phyloP scores from a whole-genome alignment of 2,888 invertebrate species.

The Lasius platythorax region DNA sequence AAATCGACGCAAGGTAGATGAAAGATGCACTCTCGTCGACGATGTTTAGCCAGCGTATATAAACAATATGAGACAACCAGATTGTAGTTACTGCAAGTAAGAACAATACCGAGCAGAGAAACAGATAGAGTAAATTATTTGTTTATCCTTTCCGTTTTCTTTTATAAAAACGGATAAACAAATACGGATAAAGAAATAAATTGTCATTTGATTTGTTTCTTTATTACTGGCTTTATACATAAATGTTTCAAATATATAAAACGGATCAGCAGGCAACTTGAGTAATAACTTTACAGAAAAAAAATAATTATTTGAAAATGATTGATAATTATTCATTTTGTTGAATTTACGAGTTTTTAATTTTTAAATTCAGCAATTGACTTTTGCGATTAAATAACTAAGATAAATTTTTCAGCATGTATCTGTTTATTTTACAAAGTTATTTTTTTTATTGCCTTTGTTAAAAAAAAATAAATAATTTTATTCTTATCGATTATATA shows the following conservation, averaged over 20 bases:
- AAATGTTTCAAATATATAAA: neutral
- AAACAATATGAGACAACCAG: neutral
- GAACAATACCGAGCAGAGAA: neutral
- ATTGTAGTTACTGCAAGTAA: neutral
- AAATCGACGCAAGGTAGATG: neutral
- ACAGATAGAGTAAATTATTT: neutral
- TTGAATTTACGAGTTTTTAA: neutral
- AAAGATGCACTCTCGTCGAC: neutral
- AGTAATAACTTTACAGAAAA: neutral
- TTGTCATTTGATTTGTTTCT: slow-evolving; percentile 6
- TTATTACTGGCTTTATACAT: neutral
- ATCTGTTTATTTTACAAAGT: neutral
- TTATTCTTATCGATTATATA: neutral
- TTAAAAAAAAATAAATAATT: neutral
- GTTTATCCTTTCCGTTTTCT: neutral
- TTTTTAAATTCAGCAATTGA: neutral
- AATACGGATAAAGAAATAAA: neutral
- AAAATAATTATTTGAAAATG: neutral
- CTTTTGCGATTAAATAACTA: neutral
- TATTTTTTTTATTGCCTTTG: neutral
- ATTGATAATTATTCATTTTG: neutral
- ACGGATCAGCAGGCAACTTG: neutral
- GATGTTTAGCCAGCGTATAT: neutral
- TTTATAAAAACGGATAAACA: neutral
- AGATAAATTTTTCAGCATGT: neutral